Evolutionary conservation across 2,888 invertebrate species (phyloP), one percentile per base, ranked within the genome.

Genomic region (Blastobasis adustella): DNA sequence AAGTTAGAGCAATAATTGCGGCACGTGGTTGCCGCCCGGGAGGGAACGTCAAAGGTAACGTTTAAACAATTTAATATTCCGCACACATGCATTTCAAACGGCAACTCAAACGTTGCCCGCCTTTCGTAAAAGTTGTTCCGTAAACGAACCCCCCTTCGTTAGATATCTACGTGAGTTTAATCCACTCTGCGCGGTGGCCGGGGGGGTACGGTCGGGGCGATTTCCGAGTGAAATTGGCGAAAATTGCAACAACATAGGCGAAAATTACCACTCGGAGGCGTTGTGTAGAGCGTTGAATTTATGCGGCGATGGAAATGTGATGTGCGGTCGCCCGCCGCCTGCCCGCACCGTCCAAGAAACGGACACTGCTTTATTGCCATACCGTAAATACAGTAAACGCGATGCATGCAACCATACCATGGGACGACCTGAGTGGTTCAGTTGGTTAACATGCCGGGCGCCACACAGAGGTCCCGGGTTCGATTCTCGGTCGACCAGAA

Each of bases 101-200:
- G 73, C 75, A 85, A 82, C 84, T 83, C 82, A 76, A 84, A 84
- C 82, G 81, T 79, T 73, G 76, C 76, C 76, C 78, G 74, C 79
- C 82, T 83, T 83, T 80, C 76, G 79, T 76, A 80, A 84, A 86
- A 87, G 84, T 85, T 84, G 78, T 75, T 78, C 76, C 73, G 76
- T 79, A 82, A 85, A 81, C 83, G 83, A 83, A 81, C 78, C 79
- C 73, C 76, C 81, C 80, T 86, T 87, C 87, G 84, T 88, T 88
- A 86, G 85, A 81, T 84, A 85, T 83, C 84, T 87, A 87, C 87
- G 87, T 87, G 87, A 86, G 87, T 79, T 86, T 86, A 87, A 86
- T 84, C 78, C 80, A 80, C 75, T 84, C 66, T 59, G 69, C 60
- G 69, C 60, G 62, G 66, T 62, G 65, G 68, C 41, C 62, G 60